Evolutionary conservation across 53 echinoderm and acorn worm genomes (phyloP), one percentile per base, ranked within the genome.

Genomic region (Henricia sp.): DNA sequence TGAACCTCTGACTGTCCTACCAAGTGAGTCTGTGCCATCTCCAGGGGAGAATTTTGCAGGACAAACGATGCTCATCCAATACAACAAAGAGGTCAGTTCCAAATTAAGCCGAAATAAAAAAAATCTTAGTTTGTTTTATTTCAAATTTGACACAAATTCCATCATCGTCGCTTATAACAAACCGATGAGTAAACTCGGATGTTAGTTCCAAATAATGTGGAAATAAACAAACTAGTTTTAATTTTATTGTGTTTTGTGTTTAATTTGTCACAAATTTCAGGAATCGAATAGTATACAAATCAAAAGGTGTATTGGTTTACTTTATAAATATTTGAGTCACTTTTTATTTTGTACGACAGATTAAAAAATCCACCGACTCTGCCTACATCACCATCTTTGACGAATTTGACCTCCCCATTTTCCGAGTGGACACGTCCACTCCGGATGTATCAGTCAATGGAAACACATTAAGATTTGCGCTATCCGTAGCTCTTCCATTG

Each of bases 351-450:
- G 23, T 21, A 67, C 20, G 23, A 17, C 77, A 85, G 85, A 71
- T 86, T 54, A 74, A 74, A 29, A 72, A 67, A 66, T 30, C 86
- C 25, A 40, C 46, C 11, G 40, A 73, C 36, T 25, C 64, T 1
- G 63, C 86, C 53, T 86, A 52, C 74, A 86, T 86, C 51, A 64
- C 74, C 17, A 25, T 86, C 37, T 42, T 65, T 1, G 86, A 86
- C 53, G 86, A 58, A 8, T 37, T 37, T 27, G 24, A 54, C 38
- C 3, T 74, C 40, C 38, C 51, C 54, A 52, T 86, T 19, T 20
- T 86, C 16, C 63, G 32, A 63, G 27, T 86, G 25, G 86, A 86
- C 74, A 74, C 86, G 25, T 86, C 86, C 20, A 37, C 63, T 3
- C 52, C 64, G n/a, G 70, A 37, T 28, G 65, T 74, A 1, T 34